These are phyloP conservation scores for Gasterosteus aculeatus DNA, from an alignment of 2,113 vertebrate genomes.

Conservation along the genomic window DNA sequence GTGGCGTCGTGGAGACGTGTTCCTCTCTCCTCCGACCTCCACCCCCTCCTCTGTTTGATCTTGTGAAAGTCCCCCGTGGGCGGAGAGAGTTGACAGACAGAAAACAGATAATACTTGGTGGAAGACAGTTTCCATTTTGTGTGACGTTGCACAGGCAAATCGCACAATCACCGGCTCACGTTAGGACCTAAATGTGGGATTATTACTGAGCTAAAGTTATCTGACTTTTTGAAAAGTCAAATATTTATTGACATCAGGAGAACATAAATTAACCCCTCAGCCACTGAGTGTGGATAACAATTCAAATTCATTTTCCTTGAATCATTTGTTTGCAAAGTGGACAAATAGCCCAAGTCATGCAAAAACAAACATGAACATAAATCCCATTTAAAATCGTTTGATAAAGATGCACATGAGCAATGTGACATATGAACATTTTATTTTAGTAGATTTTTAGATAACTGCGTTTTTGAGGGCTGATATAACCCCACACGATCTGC, in stretches of 20 bases:
- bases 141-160: conserved; percentile 11
- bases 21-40: background rate
- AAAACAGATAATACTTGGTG: conserved; percentile 55
- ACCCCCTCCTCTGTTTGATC: conserved; percentile 13
- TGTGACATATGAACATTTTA: background rate
- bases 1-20: conserved; percentile 59
- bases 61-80: conserved; percentile 82
- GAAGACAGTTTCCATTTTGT: conserved; percentile 71
- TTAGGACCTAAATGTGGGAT: conserved; percentile 14
- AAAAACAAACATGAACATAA: background rate
- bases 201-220: background rate
- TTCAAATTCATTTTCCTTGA: background rate
- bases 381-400: background rate
- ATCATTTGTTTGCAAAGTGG: background rate
- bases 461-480: background rate
- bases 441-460: background rate
- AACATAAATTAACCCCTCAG: background rate
- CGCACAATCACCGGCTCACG: background rate
- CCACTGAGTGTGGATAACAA: background rate
- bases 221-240: background rate
- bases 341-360: background rate
- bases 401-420: background rate
- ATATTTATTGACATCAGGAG: background rate
- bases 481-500: background rate
- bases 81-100: conserved; percentile 75